Conservation (phyloP, 2,888 invertebrate species). For the Drosophila buzzatii region DNA sequence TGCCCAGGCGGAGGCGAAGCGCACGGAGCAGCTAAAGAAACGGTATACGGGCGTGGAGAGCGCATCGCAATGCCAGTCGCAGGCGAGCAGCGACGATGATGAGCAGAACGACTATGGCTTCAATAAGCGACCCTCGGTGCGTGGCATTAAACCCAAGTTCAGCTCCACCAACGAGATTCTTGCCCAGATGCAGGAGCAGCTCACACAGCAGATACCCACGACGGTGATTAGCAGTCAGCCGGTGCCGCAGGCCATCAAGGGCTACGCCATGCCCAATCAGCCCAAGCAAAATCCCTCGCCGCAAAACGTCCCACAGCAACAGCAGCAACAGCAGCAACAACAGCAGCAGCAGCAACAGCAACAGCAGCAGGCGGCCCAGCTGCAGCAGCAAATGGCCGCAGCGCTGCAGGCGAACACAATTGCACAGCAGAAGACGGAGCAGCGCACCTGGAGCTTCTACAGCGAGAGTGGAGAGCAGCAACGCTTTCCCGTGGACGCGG, state of each 20-base stretch:
- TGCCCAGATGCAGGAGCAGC: constrained; percentile 92
- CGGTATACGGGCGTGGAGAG: constrained; percentile 87
- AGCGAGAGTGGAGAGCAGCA: constrained; percentile 82
- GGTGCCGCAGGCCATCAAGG: constrained; percentile 79
- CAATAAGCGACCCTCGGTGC: constrained; percentile 94
- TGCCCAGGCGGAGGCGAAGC: constrained; percentile 92
- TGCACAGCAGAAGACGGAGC: constrained; percentile 84
- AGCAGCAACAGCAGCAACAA: constrained; percentile 65
- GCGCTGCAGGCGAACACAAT: constrained; percentile 75
- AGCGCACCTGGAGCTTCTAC: constrained; percentile 84
- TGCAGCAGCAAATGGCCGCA: constrained; percentile 64
- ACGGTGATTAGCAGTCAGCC: constrained; percentile 75
- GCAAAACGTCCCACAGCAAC: constrained; percentile 75
- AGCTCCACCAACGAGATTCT: constrained; percentile 92
- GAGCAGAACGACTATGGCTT: constrained; percentile 96
- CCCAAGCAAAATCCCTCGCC: constrained; percentile 81
- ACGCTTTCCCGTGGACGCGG: constrained; percentile 78
- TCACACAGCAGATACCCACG: constrained; percentile 84
- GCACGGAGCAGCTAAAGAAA: constrained; percentile 93
- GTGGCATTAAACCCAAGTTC: constrained; percentile 95
- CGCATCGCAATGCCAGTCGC: constrained; percentile 67
- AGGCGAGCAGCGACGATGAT: constrained; percentile 87
- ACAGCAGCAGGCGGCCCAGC: constrained; percentile 55
- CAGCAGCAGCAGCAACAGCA: constrained; percentile 63
- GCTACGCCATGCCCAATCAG: constrained; percentile 83